Evolutionary conservation across 1,140 invertebrate species (phyloP), one percentile per base, ranked within the genome.

Genomic region (Drosophila melanica): DNA sequence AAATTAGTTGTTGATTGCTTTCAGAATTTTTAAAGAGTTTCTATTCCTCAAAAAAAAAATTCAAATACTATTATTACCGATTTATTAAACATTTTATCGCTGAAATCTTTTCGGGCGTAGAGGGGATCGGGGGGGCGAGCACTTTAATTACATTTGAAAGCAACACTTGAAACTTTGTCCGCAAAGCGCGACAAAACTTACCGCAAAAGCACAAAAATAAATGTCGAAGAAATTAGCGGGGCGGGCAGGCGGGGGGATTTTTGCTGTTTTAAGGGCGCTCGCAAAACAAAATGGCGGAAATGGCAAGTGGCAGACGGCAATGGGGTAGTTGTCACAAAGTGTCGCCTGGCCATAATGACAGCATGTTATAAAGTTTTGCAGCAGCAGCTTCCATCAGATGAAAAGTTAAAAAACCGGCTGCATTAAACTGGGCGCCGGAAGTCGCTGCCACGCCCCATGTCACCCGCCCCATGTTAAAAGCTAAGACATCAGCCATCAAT

Each of bases 121-220:
- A 1, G 11, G 8, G 10, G 44, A 45, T 0, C 18, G 18, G 10
- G 27, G 18, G 3, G 27, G 8, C 6, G 53, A 75, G 70, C 82
- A 79, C 81, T 87, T 87, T 87, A 87, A 87, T 87, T 87, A 89
- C 79, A 86, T 86, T 86, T 79, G 82, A 81, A 86, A 76, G 82
- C 82, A 87, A 86, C 82, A 87, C 82, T 87, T 89, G 82, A 87
- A 77, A 87, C 86, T 86, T 87, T 82, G 81, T 68, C 69, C 71
- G 69, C 63, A 63, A 51, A 75, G 41, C 57, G 62, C 68, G 68
- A 58, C 54, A 81, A 81, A 87, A 87, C 82, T 87, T 89, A 87
- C 82, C 82, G 74, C 84, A 89, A 79, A 71, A 75, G 85, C 75
- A 66, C 79, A 81, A 84, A 89, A 80, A 84, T 84, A 80, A 86